Percentiles rank a stretch among this genome's conserved stretches.
These are phyloP conservation scores for Microcebus lehilahytsara DNA, from an alignment of 2,113 vertebrate species.

Conservation along the genomic window DNA sequence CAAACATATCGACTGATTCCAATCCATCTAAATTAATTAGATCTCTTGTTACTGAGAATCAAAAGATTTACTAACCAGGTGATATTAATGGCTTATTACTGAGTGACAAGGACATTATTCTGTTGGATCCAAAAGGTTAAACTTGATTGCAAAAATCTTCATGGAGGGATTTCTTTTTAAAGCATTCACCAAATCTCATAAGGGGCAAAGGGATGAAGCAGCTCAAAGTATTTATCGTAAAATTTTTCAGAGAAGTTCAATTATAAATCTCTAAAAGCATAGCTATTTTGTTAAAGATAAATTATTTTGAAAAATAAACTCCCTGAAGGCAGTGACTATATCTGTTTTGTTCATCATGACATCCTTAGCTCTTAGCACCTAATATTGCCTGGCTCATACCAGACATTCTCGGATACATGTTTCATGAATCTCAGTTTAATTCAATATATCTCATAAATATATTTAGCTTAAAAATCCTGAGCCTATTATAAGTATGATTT, in stretches of 20 bases:
- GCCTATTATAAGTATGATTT: neutral
- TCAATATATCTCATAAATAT: neutral
- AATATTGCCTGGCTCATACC: neutral
- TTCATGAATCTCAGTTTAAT: neutral
- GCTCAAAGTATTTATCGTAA: conserved; percentile 1
- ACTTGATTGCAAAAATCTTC: conserved; percentile 43
- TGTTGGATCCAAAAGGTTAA: conserved; percentile 34
- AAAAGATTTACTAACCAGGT: conserved; percentile 23
- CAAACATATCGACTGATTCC: neutral
- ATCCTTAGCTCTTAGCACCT: neutral
- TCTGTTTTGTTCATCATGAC: neutral
- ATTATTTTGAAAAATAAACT: conserved; percentile 18
- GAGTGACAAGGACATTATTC: conserved; percentile 5
- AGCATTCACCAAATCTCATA: neutral
- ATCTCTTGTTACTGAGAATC: conserved; percentile 12
- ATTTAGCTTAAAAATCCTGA: neutral
- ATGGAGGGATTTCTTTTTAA: conserved; percentile 20
- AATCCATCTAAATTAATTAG: conserved; percentile 47
- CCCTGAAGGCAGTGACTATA: neutral
- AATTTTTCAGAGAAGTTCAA: neutral
- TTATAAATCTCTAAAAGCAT: neutral
- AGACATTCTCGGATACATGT: neutral
- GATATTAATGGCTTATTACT: neutral
- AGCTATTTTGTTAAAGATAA: neutral
- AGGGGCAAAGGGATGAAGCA: neutral